Conservation (phyloP, 1,140 invertebrate genomes). For the Magallana angulata region DNA sequence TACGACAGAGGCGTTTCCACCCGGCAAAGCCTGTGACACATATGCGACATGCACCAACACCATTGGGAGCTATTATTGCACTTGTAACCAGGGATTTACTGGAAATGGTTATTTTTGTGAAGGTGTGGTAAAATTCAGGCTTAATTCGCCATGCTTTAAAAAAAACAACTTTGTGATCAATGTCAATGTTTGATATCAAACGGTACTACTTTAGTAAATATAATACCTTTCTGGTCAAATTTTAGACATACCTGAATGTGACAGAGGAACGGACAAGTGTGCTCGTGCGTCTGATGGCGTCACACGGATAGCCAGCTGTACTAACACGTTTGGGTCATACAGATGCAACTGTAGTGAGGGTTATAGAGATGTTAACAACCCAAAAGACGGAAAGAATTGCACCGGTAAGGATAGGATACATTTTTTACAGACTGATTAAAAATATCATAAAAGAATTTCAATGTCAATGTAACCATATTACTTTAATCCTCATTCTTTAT, state of each 20-base stretch:
- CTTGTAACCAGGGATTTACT: not conserved
- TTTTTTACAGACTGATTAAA: too few relatives aligned
- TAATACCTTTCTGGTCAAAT: not conserved
- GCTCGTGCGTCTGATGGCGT: not conserved
- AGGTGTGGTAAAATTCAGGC: not conserved
- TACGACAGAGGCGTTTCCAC: not conserved
- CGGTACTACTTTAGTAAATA: too few relatives aligned
- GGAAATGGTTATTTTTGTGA: constrained; percentile 18
- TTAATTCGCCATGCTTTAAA: too few relatives aligned
- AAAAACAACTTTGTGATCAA: too few relatives aligned
- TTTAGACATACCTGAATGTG: not conserved
- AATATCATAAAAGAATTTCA: too few relatives aligned
- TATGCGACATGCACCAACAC: not conserved
- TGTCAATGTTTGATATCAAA: too few relatives aligned
- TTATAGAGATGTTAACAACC: not conserved
- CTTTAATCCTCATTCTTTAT: too few relatives aligned
- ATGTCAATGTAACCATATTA: too few relatives aligned
- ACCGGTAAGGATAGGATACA: not conserved
- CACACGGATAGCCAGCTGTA: not conserved
- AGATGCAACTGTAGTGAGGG: not conserved
- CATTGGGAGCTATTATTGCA: not conserved
- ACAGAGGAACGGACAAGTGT: not conserved
- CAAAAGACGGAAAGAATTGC: not conserved
- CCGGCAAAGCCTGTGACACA: not conserved
- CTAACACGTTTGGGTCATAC: not conserved